Evolutionary conservation across 2,797 vertebrate species (phyloP).

Genomic region (Dromococcyx pavoninus): DNA sequence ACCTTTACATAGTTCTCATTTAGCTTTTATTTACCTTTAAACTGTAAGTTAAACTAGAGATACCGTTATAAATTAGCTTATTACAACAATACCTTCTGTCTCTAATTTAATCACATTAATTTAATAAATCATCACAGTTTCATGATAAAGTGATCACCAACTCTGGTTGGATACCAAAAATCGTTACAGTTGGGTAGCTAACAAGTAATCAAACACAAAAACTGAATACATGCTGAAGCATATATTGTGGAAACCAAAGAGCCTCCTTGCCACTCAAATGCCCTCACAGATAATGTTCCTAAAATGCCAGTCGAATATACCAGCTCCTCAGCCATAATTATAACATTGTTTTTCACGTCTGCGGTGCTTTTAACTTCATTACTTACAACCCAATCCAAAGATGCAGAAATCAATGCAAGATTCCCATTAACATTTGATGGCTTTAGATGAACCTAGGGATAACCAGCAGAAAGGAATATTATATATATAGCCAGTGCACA

Average conservation of each 20-base stretch:
- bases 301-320: neutral
- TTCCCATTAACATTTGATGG: neutral
- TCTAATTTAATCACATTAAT: neutral
- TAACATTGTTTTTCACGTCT: neutral
- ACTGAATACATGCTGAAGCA: neutral
- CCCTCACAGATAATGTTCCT: neutral
- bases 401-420: neutral
- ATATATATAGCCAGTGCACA: neutral
- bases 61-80: neutral
- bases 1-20: neutral
- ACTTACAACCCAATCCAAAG: neutral
- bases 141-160: neutral
- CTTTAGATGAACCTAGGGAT: neutral
- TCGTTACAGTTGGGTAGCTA: neutral
- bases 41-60: neutral
- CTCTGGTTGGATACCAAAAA: neutral
- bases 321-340: neutral
- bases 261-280: neutral
- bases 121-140: neutral
- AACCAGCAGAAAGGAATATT: neutral
- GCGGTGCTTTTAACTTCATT: neutral
- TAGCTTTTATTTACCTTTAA: neutral
- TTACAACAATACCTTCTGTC: neutral
- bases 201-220: neutral
- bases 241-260: neutral